Evolutionary conservation across 2,888 invertebrate species (phyloP), one percentile per base, ranked within the genome.

Genomic region (Drosophila limbata): DNA sequence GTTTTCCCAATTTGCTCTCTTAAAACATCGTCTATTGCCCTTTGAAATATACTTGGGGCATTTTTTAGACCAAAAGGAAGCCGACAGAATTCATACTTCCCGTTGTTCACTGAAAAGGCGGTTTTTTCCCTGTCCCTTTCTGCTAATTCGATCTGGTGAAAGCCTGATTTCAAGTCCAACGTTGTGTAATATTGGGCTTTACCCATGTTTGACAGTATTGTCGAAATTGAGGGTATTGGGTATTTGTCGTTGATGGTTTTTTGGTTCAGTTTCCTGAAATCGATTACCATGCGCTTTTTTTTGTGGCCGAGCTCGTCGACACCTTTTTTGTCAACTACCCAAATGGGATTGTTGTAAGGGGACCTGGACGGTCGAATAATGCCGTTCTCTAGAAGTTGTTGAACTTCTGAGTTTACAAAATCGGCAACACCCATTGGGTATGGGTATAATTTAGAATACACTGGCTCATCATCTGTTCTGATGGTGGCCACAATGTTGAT

Each of bases 391-490:
- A 61, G 42, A 44, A 55, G 50, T 19, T 50, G 19, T 45, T 67
- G 35, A 11, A 67, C 42, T 15, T 55, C 50, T n/a, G 53, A 15
- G 17, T 53, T 63, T 28, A 50, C 53, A n/a, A 69, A 69, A 4
- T 64, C 57, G 3, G 57, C 33, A 17, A 48, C 57, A 8, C 63
- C 52, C 48, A 53, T 59, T 15, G 45, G 48, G 6, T 51, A 44
- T 10, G 56, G 67, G 10, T 68, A 68, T 10, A 52, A 21, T 37
- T 51, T 68, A 0, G 35, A 68, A 11, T 62, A 56, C 8, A 60
- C 57, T 31, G 52, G 52, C 25, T 63, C 53, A 8, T 47, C 45
- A 10, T 57, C 42, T 1, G 57, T 63, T 33, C 25, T 21, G 3
- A 57, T 63, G 3, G 51, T 51, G 8, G 51, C 62, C 2, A 62